Percentiles rank a stretch among this genome's conserved stretches.
Evolutionary conservation across 2,888 invertebrate species (phyloP).

Genomic region (Pyrocoelia pectoralis): DNA sequence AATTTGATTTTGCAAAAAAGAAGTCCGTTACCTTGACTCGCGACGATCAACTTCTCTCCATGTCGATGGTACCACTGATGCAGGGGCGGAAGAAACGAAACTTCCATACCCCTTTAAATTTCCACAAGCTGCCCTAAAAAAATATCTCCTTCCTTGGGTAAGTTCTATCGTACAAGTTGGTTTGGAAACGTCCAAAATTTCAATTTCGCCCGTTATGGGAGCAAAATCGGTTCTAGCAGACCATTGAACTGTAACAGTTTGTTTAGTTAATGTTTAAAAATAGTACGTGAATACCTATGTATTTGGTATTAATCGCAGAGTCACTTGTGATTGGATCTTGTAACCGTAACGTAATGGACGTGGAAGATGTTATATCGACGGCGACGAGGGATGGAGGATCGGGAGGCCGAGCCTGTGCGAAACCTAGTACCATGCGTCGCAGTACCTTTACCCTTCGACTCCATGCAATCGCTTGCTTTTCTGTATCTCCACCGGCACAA

Average conservation of each 20-base stretch:
- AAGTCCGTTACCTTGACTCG: constrained; percentile 69
- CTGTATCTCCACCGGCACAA: constrained; percentile 77
- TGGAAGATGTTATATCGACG: constrained; percentile 78
- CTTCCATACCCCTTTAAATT: constrained; percentile 92
- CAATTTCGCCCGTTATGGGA: constrained; percentile 80
- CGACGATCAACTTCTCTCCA: constrained; percentile 86
- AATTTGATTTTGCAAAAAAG: no score
- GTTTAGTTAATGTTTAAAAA: not conserved
- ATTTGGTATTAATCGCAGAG: constrained; percentile 87
- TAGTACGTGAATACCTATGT: constrained; percentile 73
- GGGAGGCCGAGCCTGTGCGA: constrained; percentile 86
- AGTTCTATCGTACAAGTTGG: constrained; percentile 73
- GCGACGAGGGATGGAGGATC: constrained; percentile 82
- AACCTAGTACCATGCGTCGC: constrained; percentile 81
- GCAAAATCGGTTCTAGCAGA: constrained; percentile 86
- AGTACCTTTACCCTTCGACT: constrained; percentile 82
- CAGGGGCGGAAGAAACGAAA: constrained; percentile 78
- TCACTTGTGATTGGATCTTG: constrained; percentile 75
- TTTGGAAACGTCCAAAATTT: constrained; percentile 74
- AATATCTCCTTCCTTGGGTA: constrained; percentile 86
- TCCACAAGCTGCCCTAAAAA: constrained; percentile 90
- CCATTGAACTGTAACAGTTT: constrained; percentile 83
- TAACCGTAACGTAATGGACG: constrained; percentile 71
- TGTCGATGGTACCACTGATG: constrained; percentile 91
- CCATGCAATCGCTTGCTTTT: constrained; percentile 88